Conservation (phyloP, 2,888 invertebrate species). For the Chironomus riparius region DNA sequence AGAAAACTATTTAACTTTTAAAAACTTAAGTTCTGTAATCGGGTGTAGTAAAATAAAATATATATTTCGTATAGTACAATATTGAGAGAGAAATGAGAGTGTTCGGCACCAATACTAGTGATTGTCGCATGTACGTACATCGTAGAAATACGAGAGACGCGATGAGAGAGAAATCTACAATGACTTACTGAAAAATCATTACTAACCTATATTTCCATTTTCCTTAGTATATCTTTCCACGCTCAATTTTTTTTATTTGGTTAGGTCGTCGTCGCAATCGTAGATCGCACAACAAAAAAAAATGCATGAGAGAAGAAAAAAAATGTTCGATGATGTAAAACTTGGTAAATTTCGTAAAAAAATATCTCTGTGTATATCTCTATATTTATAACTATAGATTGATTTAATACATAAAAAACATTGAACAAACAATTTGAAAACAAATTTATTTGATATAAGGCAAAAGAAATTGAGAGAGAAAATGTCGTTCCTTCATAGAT, state of each 20-base stretch:
- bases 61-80: not conserved
- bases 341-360: constrained; percentile 13
- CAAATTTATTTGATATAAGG: not conserved
- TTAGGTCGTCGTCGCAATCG: constrained; percentile 1
- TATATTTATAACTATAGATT: not conserved
- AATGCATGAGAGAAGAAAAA: constrained; percentile 16
- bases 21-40: constrained; percentile 24
- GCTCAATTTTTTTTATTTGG: constrained; percentile 10
- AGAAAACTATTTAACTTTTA: constrained; percentile 27
- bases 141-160: not conserved
- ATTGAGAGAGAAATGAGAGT: constrained; percentile 1
- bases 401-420: not conserved
- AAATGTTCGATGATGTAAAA: constrained; percentile 23
- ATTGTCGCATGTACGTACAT: not conserved
- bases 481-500: not conserved
- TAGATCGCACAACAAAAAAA: constrained; percentile 11
- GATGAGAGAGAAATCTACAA: constrained; percentile 12
- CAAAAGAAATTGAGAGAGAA: not conserved
- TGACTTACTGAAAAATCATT: constrained; percentile 25
- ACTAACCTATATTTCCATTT: constrained; percentile 25
- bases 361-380: too few relatives aligned
- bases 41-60: constrained; percentile 20
- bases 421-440: constrained; percentile 15
- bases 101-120: not conserved
- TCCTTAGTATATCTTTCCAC: not conserved